These are phyloP conservation scores for Rhopalosiphum padi DNA, from an alignment of 1,140 invertebrate genomes.

Conservation along the genomic window DNA sequence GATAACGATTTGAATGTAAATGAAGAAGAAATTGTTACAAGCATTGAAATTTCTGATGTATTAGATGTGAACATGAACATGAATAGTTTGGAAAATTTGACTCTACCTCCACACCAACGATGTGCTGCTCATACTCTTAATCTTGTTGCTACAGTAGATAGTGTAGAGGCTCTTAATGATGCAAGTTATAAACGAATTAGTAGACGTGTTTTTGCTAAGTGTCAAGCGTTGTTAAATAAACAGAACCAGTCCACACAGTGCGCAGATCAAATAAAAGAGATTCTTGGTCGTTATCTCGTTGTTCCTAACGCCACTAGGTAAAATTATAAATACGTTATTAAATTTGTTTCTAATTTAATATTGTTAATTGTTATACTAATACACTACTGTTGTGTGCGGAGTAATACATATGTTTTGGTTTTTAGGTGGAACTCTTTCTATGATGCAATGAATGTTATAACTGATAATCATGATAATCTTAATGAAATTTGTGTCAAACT, in stretches of 20 bases:
- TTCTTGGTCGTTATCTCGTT: neutral
- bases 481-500: neutral
- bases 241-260: neutral
- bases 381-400: neutral
- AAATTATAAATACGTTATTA: neutral
- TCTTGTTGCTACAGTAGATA: neutral
- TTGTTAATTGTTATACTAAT: neutral
- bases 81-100: too few relatives aligned
- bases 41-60: too few relatives aligned
- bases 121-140: neutral
- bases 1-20: too few relatives aligned
- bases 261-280: neutral
- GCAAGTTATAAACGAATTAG: neutral
- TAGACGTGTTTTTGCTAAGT: neutral
- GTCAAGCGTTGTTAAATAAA: neutral
- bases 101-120: too few relatives aligned
- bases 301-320: neutral
- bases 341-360: neutral
- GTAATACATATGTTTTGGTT: neutral
- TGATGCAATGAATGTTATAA: slow-evolving; percentile 3
- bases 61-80: too few relatives aligned
- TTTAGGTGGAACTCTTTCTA: slow-evolving; percentile 21
- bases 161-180: neutral
- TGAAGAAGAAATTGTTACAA: too few relatives aligned
- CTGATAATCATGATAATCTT: neutral